Base-by-base conservation (phyloP, 2,888 invertebrate genomes). In the Caenorhabditis plicata region DNA sequence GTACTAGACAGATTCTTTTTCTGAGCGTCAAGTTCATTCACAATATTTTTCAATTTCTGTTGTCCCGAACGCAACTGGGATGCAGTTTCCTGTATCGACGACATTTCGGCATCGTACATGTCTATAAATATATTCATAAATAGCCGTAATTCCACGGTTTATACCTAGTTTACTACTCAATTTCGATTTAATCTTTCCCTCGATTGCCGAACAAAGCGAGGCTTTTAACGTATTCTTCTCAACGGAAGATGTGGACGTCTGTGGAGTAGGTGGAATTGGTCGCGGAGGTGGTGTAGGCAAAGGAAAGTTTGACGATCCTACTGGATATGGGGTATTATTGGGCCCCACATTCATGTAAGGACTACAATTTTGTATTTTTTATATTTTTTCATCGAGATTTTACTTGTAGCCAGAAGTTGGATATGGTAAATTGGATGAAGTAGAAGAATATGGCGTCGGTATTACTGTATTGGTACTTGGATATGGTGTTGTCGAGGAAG, bases 151-250 rank as follows among this genome's bases (percentile, higher is more conserved):
- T n/a, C n/a, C n/a, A n/a, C n/a, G n/a, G n/a, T n/a, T 11, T 22
- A 4, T 36, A 35, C 33, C 33, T 17, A 45, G 39, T 13, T 38
- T 39, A n/a, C 96, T 95, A 74, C 89, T 88, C 71, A 96, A 86
- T 64, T 90, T 87, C 61, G 92, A 85, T 73, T 89, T 86, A 68
- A 98, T 83, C 83, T 93, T 94, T 81, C 98, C 95, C 82, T 94
- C 92, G 1, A 96, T 90, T 22, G 95, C 96, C 51, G 93, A 92
- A 17, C 94, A 83, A 20, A 98, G 84, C 1, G 95, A 96, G 23
- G 90, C 91, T 80, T 90, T 88, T 64, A 98, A 91, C 81, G 95
- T 93, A 81, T 94, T 92, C 75, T 94, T 92, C 41, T 92, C 90
- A 53, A 93, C 92, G 22, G n/a, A 91, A 91, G 19, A 90, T 90